These are phyloP conservation scores for Trigoniulus corallinus DNA, from an alignment of 1,140 invertebrate genomes.

Conservation along the genomic window DNA sequence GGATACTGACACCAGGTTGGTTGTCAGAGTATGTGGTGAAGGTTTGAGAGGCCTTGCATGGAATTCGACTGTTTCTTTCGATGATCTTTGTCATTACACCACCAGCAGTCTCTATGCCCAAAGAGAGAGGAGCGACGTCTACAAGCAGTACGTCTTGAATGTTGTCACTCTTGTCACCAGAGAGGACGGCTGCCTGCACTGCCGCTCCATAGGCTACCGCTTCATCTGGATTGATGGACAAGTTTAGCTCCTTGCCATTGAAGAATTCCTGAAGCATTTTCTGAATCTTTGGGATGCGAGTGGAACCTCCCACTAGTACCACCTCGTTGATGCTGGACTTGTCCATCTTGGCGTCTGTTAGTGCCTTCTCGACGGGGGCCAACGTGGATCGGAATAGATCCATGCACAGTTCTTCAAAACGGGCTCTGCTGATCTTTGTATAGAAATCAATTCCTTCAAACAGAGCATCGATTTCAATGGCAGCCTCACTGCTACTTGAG, in stretches of 20 bases:
- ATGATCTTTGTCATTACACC: slow-evolving; percentile 48
- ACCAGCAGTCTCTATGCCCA: slow-evolving; percentile 46
- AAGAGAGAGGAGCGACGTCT: slow-evolving; percentile 43
- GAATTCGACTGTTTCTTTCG: slow-evolving; percentile 44
- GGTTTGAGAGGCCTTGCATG: slow-evolving; percentile 43
- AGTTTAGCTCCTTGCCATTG: too few species aligned
- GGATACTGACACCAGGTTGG: slow-evolving; percentile 54
- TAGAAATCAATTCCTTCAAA: too few species aligned
- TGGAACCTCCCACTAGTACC: slow-evolving; percentile 25
- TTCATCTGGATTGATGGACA: slow-evolving; percentile 49
- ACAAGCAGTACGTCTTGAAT: slow-evolving; percentile 44
- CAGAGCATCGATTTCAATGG: slow-evolving; percentile 31
- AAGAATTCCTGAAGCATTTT: too few species aligned
- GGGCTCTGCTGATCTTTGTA: too few species aligned
- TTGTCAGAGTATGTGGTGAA: slow-evolving; percentile 52
- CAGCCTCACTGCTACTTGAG: too few species aligned
- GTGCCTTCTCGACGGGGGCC: slow-evolving; percentile 19
- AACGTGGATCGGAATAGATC: slow-evolving; percentile 20
- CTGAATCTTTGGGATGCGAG: slow-evolving; percentile 25
- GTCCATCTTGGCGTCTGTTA: slow-evolving; percentile 29
- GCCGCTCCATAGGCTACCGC: slow-evolving; percentile 4
- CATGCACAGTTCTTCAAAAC: slow-evolving; percentile 24
- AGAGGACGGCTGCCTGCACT: too few species aligned
- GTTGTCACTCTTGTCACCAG: too few species aligned
- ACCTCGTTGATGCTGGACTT: slow-evolving; percentile 22